phyloP scores from a whole-genome alignment of 1,140 invertebrate species.

The Chelonus insularis region DNA sequence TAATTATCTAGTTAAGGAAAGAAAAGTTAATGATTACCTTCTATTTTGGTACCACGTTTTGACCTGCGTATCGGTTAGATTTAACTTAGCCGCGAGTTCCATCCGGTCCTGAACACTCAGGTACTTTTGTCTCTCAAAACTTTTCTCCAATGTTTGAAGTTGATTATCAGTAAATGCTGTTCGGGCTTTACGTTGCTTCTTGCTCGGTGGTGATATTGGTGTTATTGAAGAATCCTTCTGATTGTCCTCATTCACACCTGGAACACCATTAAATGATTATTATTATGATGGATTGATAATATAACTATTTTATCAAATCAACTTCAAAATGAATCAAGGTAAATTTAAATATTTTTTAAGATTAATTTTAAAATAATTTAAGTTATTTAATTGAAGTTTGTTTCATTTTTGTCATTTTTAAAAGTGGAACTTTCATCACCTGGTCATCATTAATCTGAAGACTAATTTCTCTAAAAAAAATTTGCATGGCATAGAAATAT shows the following conservation, averaged over 20 bases:
- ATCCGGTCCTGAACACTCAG: constrained; percentile 97
- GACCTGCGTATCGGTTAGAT: constrained; percentile 97
- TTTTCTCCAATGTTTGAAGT: constrained; percentile 94
- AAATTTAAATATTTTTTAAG: too few relatives aligned
- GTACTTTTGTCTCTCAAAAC: constrained; percentile 98
- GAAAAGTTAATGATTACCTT: constrained; percentile 68
- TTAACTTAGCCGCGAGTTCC: constrained; percentile 95
- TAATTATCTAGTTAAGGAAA: background rate
- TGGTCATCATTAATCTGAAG: too few relatives aligned
- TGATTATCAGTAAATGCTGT: constrained; percentile 99
- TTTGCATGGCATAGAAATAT: too few relatives aligned
- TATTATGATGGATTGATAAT: too few relatives aligned
- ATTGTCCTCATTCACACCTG: constrained; percentile 55
- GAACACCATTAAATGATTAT: constrained; percentile 24
- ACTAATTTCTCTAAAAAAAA: too few relatives aligned
- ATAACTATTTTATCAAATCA: too few relatives aligned
- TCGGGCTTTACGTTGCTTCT: constrained; percentile 96
- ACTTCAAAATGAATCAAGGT: too few relatives aligned
- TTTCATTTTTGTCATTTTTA: too few relatives aligned
- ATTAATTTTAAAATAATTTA: too few relatives aligned
- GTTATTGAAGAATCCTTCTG: constrained; percentile 57
- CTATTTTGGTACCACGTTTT: constrained; percentile 99
- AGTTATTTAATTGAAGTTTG: too few relatives aligned
- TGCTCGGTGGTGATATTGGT: constrained; percentile 66
- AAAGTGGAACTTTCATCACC: too few relatives aligned